phyloP scores from a whole-genome alignment of 2,888 invertebrate genomes.

The Sphaeridia pumilis region DNA sequence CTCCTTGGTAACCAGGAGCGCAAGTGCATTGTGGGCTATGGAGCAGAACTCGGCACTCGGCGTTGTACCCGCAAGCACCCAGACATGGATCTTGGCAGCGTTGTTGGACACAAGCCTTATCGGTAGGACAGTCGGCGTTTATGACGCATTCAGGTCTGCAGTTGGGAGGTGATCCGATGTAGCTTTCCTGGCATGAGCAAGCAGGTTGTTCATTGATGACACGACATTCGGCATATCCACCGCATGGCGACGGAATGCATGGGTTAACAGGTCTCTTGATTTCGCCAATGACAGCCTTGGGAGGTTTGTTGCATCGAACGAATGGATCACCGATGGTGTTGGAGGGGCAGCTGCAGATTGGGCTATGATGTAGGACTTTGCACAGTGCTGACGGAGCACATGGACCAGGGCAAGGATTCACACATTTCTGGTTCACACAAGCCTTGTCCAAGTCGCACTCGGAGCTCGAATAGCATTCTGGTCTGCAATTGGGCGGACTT shows the following conservation, averaged over 20 bases:
- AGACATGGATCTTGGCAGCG: constrained; percentile 73
- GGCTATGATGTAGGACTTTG: constrained; percentile 37
- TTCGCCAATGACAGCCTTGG: constrained; percentile 30
- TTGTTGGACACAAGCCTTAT: constrained; percentile 67
- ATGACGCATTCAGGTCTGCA: constrained; percentile 55
- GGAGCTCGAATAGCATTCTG: constrained; percentile 48
- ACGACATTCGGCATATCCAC: constrained; percentile 60
- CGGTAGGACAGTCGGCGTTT: constrained; percentile 58
- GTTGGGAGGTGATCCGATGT: constrained; percentile 36
- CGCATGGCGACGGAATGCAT: constrained; percentile 56
- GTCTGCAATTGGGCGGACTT: constrained; percentile 45
- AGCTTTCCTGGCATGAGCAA: constrained; percentile 46
- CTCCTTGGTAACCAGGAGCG: constrained; percentile 61
- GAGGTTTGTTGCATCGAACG: constrained; percentile 39
- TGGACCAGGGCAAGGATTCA: constrained; percentile 37
- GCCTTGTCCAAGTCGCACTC: constrained; percentile 37
- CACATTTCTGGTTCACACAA: constrained; percentile 38
- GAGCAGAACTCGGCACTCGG: constrained; percentile 37
- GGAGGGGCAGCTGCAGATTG: constrained; percentile 37
- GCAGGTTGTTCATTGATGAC: constrained; percentile 67
- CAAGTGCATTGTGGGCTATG: constrained; percentile 53
- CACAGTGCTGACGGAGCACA: constrained; percentile 53
- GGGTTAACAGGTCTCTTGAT: constrained; percentile 37
- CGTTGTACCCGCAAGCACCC: constrained; percentile 41
- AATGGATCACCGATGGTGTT: constrained; percentile 40